Evolutionary conservation across 2,797 vertebrate species (phyloP).

Genomic region (Urophycis tenuis): DNA sequence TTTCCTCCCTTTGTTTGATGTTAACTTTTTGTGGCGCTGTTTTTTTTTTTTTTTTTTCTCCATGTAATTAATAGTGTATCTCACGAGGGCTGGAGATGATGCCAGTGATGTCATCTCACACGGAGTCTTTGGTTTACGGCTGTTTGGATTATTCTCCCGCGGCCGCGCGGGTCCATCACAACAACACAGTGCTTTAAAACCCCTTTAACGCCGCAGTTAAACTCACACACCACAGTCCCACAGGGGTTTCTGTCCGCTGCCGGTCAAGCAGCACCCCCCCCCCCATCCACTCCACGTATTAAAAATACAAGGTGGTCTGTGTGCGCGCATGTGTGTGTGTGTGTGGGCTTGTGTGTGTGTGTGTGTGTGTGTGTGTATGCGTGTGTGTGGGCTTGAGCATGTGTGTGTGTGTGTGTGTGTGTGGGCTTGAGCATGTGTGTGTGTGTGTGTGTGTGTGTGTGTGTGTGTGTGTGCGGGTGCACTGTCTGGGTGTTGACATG

Average conservation of each 20-base stretch:
- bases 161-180: no score
- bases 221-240: no score
- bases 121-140: constrained; percentile 28
- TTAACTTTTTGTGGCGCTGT: constrained; percentile 35
- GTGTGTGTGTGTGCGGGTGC: constrained; percentile 34
- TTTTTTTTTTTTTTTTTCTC: not conserved
- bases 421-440: constrained; percentile 14
- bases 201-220: not conserved
- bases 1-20: not conserved
- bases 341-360: constrained; percentile 33
- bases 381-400: constrained; percentile 41
- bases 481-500: constrained; percentile 57
- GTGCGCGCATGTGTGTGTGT: constrained; percentile 33
- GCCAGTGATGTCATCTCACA: constrained; percentile 15
- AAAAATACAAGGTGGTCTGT: not conserved
- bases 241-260: no score
- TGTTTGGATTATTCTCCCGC: not conserved
- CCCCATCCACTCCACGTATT: not conserved
- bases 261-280: not conserved
- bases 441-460: constrained; percentile 15
- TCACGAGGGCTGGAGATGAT: constrained; percentile 46
- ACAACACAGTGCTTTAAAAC: not conserved
- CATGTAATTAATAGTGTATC: constrained; percentile 70
- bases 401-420: constrained; percentile 40
- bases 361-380: constrained; percentile 31